Conservation (phyloP, 1,140 invertebrate species). For the Leptoteleia sp. region DNA sequence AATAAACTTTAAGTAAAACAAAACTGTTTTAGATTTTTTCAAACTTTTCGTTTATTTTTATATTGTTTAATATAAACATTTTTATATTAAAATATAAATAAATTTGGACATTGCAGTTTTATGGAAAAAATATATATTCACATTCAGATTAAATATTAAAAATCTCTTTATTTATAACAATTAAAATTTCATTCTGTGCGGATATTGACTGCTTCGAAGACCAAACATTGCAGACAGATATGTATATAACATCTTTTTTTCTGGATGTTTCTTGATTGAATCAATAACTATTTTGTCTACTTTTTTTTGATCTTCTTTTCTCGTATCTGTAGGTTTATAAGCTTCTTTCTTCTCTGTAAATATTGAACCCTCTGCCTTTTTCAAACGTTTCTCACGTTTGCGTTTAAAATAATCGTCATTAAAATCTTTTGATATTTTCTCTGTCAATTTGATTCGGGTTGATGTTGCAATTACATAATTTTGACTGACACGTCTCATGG, state of each 20-base stretch:
- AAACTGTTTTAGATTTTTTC: no score
- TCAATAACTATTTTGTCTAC: slow-evolving; percentile 91
- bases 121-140: no score
- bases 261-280: slow-evolving; percentile 90
- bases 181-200: slow-evolving; percentile 98
- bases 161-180: no score
- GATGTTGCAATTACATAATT: slow-evolving; percentile 97
- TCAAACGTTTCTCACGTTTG: slow-evolving; percentile 85
- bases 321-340: slow-evolving; percentile 92
- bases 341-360: slow-evolving; percentile 94
- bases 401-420: slow-evolving; percentile 97
- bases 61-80: no score
- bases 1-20: no score
- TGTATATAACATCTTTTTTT: slow-evolving; percentile 92
- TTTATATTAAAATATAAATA: no score
- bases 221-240: slow-evolving; percentile 97
- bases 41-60: no score
- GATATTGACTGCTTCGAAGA: slow-evolving; percentile 95
- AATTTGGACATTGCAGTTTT: no score
- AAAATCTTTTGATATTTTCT: slow-evolving; percentile 92
- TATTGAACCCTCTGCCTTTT: slow-evolving; percentile 93
- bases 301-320: slow-evolving; percentile 95
- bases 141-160: no score
- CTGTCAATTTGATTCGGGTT: slow-evolving; percentile 91
- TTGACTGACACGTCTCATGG: slow-evolving; percentile 96